Evolutionary conservation across 2,888 invertebrate genomes (phyloP), one percentile per base, ranked within the genome.

Genomic region (Tiliacea aurago): DNA sequence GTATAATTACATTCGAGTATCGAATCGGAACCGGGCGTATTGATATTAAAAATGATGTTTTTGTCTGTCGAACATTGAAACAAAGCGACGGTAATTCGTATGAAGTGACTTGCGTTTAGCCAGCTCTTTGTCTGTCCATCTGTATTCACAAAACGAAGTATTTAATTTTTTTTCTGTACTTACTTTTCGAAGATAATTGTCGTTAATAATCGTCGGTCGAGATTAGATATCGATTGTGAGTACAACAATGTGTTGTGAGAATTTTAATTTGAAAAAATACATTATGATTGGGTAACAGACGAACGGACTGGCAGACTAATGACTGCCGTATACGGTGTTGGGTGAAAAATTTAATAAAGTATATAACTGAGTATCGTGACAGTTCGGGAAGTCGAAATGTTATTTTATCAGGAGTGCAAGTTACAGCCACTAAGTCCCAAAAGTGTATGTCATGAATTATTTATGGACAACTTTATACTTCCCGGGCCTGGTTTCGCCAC

Each of bases 81-180:
- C 95, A 95, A 95, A 94, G 94, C 90, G 84, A 83, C 89, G 86
- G 90, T 95, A 95, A 95, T 96, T 95, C 95, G 95, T 96, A 94
- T 95, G 95, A 93, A 94, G 91, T 96, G 96, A 96, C 96, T 96
- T 95, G 95, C 95, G 90, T 90, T 94, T 93, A 92, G 89, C 80
- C 75, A 86, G 85, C 76, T 90, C 93, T 92, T 95, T 95, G 95
- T 95, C 90, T 87, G 92, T 91, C 87, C 88, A 89, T 91, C 90
- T 91, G 91, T 91, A 92, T 94, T 94, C 92, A 93, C 89, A 91
- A 93, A 93, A 91, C 90, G 93, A 91, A 89, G 91, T 92, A 89
- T 93, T 93, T 90, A 89, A 87, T 90, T 92, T 93, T 93, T 93
- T 93, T 92, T 85, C 15, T 55, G 55, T 83, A 89, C 81, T 84